Conservation (phyloP, 2,888 invertebrate genomes). For the Andrena dorsata region DNA sequence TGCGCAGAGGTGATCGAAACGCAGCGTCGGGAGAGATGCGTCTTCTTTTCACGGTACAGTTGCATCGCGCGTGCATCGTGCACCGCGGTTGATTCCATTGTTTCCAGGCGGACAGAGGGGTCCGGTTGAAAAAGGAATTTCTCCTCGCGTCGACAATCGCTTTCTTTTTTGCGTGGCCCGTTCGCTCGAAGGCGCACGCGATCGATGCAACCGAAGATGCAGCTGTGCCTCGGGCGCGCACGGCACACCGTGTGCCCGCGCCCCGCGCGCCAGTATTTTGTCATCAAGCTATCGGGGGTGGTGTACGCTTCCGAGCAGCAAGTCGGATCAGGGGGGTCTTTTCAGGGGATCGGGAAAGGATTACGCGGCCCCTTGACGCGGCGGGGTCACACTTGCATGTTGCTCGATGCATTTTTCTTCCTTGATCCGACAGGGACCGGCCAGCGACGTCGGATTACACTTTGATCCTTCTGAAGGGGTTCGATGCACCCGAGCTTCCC, state of each 20-base stretch:
- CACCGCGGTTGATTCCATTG: constrained; percentile 50
- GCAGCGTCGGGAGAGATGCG: constrained; percentile 28
- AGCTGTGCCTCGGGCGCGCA: constrained; percentile 8
- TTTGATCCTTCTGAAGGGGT: constrained; percentile 1
- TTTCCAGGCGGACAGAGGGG: constrained; percentile 49
- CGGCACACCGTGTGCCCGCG: constrained; percentile 21
- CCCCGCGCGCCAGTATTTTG: constrained; percentile 37
- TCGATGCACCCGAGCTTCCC: background rate
- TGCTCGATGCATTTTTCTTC: constrained; percentile 9
- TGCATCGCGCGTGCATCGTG: constrained; percentile 43
- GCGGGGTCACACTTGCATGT: constrained; percentile 1
- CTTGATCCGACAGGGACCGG: background rate
- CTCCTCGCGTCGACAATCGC: constrained; percentile 50
- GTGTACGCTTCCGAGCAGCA: constrained; percentile 14
- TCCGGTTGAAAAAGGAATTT: constrained; percentile 57
- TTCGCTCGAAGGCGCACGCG: constrained; percentile 34
- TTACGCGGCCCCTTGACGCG: constrained; percentile 13
- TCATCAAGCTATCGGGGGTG: constrained; percentile 38
- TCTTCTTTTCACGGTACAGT: constrained; percentile 61
- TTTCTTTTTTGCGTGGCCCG: constrained; percentile 44
- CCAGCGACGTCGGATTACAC: background rate
- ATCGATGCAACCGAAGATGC: constrained; percentile 45
- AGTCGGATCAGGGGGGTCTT: constrained; percentile 35
- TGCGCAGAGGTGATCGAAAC: constrained; percentile 15
- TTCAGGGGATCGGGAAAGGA: background rate